Base-by-base conservation (phyloP, 2,797 vertebrate species). In the Cynodonichthys magdalenae region DNA sequence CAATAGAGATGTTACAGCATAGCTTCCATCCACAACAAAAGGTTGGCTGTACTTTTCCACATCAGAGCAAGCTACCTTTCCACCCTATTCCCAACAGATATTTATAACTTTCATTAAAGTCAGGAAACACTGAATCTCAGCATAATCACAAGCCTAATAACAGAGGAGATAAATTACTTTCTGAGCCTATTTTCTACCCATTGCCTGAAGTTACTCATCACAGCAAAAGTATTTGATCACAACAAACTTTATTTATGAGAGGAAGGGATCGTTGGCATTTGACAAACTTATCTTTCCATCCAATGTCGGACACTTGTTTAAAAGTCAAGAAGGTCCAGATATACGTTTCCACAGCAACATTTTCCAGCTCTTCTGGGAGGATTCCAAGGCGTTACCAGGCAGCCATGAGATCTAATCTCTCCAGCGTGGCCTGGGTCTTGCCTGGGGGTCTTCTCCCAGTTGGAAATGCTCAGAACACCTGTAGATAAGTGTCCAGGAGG, bases 11-110 rank as follows among this genome's bases (percentile, higher is more conserved):
- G 71, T 84, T 82, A 75, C 41, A 69, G 68, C 63, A 75, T 66
- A 69, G 80, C 63, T 72, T 69, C 81, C 66, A 83, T 80, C 69
- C 71, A 79, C 67, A 65, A 69, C 83, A 36, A 24, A 80, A 65
- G 75, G 71, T 79, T 60, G 71, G 80, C 67, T 81, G 70, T 39
- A 50, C 56, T 72, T 61, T 62, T 69, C 58, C 42, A 55, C 41
- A 34, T 75, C 65, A 73, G 63, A 83, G 50, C 29, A 52, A 49
- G 71, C 42, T 2, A 55, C 72, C 53, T 54, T 65, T 75, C 69
- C 62, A 63, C 60, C 58, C 42, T 63, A 41, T 77, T 71, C 66
- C 73, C 75, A 68, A n/a, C 52, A 63, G 63, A 72, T 66, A 75
- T 80, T 81, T 63, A 78, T 78, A 79, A 77, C 49, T 76, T 81